Evolutionary conservation across 1,140 invertebrate genomes (phyloP).

Genomic region (Chionoecetes opilio): DNA sequence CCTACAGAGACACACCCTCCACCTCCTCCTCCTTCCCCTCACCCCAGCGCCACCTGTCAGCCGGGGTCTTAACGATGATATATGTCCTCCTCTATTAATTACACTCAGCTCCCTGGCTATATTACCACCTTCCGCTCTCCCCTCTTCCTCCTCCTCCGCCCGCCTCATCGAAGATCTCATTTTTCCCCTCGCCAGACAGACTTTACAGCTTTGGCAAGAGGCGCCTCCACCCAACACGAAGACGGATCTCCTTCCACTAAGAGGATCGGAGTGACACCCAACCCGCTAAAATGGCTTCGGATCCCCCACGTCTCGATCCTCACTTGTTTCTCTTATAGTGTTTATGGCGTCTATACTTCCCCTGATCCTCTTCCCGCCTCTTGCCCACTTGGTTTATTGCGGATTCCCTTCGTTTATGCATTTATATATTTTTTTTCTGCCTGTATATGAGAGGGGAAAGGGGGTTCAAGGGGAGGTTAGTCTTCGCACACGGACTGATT

Average conservation of each 20-base stretch:
- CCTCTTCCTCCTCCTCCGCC: slow-evolving; percentile 63
- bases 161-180: slow-evolving; percentile 73
- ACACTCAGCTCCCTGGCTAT: slow-evolving; percentile 77
- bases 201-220: slow-evolving; percentile 68
- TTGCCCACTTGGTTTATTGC: neutral
- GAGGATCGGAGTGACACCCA: slow-evolving; percentile 41
- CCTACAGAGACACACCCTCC: neutral
- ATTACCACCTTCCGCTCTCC: slow-evolving; percentile 76
- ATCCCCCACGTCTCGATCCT: neutral
- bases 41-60: slow-evolving; percentile 78
- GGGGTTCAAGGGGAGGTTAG: too few relatives aligned
- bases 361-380: too few relatives aligned
- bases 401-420: neutral
- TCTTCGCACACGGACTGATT: slow-evolving; percentile 46
- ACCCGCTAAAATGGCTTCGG: neutral
- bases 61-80: slow-evolving; percentile 80
- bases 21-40: slow-evolving; percentile 49
- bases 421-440: neutral
- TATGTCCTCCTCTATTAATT: slow-evolving; percentile 80
- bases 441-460: neutral
- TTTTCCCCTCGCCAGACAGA: slow-evolving; percentile 71
- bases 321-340: neutral
- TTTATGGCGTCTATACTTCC: neutral
- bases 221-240: slow-evolving; percentile 50
- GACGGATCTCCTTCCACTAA: slow-evolving; percentile 66